Percentiles rank a stretch among this genome's conserved stretches.
Conservation (phyloP, 1,140 invertebrate species). For the Chelonus insularis region DNA sequence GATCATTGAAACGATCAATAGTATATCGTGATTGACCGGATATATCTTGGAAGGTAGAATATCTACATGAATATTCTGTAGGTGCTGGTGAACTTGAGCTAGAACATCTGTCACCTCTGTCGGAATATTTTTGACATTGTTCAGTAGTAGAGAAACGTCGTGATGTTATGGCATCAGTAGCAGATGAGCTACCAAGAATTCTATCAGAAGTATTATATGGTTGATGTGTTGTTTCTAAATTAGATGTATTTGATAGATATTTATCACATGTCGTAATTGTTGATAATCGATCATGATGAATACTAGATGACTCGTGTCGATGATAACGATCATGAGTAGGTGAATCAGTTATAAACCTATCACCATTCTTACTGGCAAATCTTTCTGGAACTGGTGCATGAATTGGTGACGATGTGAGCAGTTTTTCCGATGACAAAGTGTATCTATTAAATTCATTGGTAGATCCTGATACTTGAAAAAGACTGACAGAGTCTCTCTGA, state of each 20-base stretch:
- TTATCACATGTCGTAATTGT: constrained; percentile 43
- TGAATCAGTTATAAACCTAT: constrained; percentile 37
- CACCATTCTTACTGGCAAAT: constrained; percentile 42
- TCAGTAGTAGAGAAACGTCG: constrained; percentile 41
- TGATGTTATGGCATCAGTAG: constrained; percentile 13
- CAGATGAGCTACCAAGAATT: constrained; percentile 35
- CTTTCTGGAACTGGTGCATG: constrained; percentile 52
- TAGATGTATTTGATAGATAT: constrained; percentile 47
- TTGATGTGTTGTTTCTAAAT: constrained; percentile 43
- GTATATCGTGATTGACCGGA: constrained; percentile 38
- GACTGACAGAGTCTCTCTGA: constrained; percentile 21
- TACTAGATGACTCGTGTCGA: constrained; percentile 29
- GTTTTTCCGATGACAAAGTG: constrained; percentile 42
- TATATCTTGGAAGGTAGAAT: constrained; percentile 41
- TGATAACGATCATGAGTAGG: constrained; percentile 48
- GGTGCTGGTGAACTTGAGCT: constrained; percentile 41
- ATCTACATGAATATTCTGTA: constrained; percentile 41
- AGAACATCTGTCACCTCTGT: constrained; percentile 36
- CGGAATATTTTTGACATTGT: constrained; percentile 48
- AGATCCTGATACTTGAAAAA: constrained; percentile 9
- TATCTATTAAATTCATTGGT: constrained; percentile 34
- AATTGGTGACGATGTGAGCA: constrained; percentile 50
- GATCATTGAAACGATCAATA: constrained; percentile 60
- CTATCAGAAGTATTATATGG: constrained; percentile 34
- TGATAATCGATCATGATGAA: constrained; percentile 45